A percentile compares a stretch with the other conserved stretches of the same genome.
These are phyloP conservation scores for Heliconius sara DNA, from an alignment of 2,888 invertebrate genomes.

Conservation along the genomic window DNA sequence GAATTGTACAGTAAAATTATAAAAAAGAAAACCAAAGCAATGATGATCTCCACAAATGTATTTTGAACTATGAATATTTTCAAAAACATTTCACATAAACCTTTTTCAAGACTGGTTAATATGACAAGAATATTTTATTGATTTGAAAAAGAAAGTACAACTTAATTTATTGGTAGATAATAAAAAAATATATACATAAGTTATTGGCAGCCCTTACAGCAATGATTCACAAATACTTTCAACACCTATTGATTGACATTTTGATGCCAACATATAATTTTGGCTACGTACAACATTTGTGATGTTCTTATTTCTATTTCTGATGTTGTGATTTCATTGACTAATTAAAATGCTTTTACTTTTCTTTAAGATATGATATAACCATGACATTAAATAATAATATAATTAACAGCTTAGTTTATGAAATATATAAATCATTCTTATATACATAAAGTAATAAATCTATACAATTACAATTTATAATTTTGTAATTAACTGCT, in stretches of 20 bases:
- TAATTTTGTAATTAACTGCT: not conserved
- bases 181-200: not conserved
- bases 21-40: not conserved
- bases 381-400: too few species aligned
- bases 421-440: not conserved
- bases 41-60: not conserved
- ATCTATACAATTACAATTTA: not conserved
- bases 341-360: constrained; percentile 5
- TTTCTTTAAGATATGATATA: constrained; percentile 7
- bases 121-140: not conserved
- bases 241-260: constrained; percentile 2
- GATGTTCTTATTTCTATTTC: constrained; percentile 30
- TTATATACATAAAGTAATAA: not conserved
- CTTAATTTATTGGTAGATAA: not conserved
- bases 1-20: not conserved
- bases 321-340: constrained; percentile 24
- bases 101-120: constrained; percentile 61
- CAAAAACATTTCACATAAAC: constrained; percentile 19
- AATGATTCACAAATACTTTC: constrained; percentile 10
- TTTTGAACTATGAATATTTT: not conserved
- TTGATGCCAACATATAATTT: constrained; percentile 29
- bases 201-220: constrained; percentile 3
- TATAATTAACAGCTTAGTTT: not conserved
- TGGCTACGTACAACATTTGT: constrained; percentile 26
- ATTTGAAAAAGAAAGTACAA: not conserved